These are phyloP conservation scores for Crenichthys baileyi DNA, from an alignment of 2,797 vertebrate species.

Conservation along the genomic window DNA sequence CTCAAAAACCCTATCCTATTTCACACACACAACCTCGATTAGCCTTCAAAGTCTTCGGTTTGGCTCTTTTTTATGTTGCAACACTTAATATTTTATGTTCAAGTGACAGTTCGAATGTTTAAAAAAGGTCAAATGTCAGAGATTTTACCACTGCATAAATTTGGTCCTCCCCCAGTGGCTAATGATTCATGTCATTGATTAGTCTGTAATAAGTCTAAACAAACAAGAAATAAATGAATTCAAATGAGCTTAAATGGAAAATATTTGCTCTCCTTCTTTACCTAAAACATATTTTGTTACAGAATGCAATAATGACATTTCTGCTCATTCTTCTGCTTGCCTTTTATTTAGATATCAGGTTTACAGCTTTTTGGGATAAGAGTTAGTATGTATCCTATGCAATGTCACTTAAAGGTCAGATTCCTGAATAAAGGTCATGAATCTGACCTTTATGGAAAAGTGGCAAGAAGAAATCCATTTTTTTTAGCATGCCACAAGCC, in stretches of 20 bases:
- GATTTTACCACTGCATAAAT: conserved; percentile 22
- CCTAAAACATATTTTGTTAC: conserved; percentile 1
- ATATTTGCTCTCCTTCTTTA: conserved; percentile 35
- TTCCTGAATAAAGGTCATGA: too few species aligned
- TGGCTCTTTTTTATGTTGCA: conserved; percentile 60
- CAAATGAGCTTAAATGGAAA: conserved; percentile 18
- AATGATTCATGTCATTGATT: conserved; percentile 42
- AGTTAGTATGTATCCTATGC: not conserved
- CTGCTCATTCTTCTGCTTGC: conserved; percentile 9
- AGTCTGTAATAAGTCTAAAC: conserved; percentile 7
- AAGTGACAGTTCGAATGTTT: conserved; percentile 54
- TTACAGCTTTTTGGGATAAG: conserved; percentile 17
- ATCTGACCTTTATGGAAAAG: not conserved
- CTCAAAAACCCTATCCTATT: conserved; percentile 70
- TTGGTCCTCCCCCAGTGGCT: conserved; percentile 27
- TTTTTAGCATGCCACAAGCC: not conserved
- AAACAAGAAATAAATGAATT: conserved; percentile 33
- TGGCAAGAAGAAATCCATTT: not conserved
- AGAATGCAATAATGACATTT: conserved; percentile 3
- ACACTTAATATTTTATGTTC: conserved; percentile 74
- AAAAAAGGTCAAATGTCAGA: conserved; percentile 60
- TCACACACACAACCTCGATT: conserved; percentile 64
- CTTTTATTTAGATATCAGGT: conserved; percentile 12
- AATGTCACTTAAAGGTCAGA: not conserved
- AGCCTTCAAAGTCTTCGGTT: conserved; percentile 68